Base-by-base conservation (phyloP, 1,140 invertebrate genomes). In the Nylanderia fulva region DNA sequence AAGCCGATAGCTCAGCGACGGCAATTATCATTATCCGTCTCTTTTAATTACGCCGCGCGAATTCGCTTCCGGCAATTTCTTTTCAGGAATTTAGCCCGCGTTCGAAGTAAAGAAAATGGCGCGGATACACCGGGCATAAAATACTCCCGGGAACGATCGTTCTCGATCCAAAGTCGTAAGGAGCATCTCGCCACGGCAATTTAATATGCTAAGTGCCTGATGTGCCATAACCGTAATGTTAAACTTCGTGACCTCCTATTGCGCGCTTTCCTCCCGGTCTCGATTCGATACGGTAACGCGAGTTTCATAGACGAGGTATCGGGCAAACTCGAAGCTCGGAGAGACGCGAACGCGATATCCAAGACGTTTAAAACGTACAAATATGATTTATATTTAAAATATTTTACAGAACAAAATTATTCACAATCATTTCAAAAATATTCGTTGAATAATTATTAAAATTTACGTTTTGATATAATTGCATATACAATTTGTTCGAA, bases 161-260 rank as follows among this genome's bases (percentile, higher is more conserved):
- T 54, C n/a, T n/a, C 21, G 27, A 24, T n/a, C 13, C 15, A 18
- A 9, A 45, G 24, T 45, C 27, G 27, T 61, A 60, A 83, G 69
- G 6, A 39, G 52, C 39, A 13, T 48, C 29, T 48, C 36, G 48
- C 58, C 21, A n/a, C 27, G 56, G 52, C 45, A 56, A 21, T 85
- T 80, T 85, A 85, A 85, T 85, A 85, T 85, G 64, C 84, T 85
- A 85, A 85, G 84, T 85, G 84, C 54, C 33, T 58, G 52, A 60
- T 69, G 45, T 42, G 4, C 84, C 29, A 69, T 58, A 60, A 64
- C 75, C 42, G 13, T 85, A 80, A 85, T 48, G 39, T 80, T 80
- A 29, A 85, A 85, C 63, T 85, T 69, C 6, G 76, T 48, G 54
- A 85, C 84, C 80, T 69, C 76, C 80, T 85, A 85, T 80, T 71